phyloP scores from a whole-genome alignment of 2,888 invertebrate species.

The Drosophila mimetica region DNA sequence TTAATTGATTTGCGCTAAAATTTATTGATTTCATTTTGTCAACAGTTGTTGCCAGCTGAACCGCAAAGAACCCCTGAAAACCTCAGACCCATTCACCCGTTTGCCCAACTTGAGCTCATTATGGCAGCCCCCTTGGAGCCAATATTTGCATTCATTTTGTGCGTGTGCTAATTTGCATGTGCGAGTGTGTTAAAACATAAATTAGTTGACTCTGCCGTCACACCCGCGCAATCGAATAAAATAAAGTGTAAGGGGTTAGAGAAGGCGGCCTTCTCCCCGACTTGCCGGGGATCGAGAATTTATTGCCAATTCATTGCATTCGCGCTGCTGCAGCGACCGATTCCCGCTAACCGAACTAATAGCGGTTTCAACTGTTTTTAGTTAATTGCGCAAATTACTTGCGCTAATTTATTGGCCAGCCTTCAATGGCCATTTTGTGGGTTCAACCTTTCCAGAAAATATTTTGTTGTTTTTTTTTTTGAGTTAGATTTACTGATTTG shows the following conservation, averaged over 20 bases:
- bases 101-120: constrained; percentile 47
- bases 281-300: constrained; percentile 47
- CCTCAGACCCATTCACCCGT: constrained; percentile 12
- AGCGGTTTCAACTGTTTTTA: constrained; percentile 38
- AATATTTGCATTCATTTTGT: constrained; percentile 49
- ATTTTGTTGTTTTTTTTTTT: neutral
- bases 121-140: constrained; percentile 22
- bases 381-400: constrained; percentile 70
- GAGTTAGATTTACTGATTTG: neutral
- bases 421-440: constrained; percentile 42
- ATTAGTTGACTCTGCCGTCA: constrained; percentile 47
- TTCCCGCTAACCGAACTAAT: constrained; percentile 49
- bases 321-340: constrained; percentile 27
- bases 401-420: constrained; percentile 59
- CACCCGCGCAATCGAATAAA: constrained; percentile 13
- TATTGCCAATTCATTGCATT: constrained; percentile 61
- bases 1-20: constrained; percentile 78
- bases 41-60: constrained; percentile 68
- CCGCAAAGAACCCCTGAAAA: constrained; percentile 45
- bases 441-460: constrained; percentile 2
- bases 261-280: constrained; percentile 8
- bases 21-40: constrained; percentile 80
- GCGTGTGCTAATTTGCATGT: constrained; percentile 74
- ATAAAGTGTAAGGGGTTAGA: neutral
- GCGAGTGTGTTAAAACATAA: constrained; percentile 68